phyloP scores from a whole-genome alignment of 2,797 vertebrate species.

The Ceryle rudis region DNA sequence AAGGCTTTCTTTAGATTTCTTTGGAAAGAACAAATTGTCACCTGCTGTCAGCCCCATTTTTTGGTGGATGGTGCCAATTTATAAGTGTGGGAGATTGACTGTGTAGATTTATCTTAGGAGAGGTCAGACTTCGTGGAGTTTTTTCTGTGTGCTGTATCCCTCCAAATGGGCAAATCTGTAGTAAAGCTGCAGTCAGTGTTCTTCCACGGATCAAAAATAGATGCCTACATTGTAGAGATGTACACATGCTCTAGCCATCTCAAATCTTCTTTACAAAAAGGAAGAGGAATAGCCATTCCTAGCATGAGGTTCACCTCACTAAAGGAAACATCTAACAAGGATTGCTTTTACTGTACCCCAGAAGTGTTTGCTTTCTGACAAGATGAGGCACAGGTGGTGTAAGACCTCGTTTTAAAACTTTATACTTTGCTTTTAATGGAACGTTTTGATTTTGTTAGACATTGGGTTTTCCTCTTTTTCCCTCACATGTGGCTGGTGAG shows the following conservation, averaged over 20 bases:
- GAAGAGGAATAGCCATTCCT: neutral
- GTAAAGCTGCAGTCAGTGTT: neutral
- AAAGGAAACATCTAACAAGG: neutral
- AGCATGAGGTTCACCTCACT: neutral
- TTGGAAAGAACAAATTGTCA: neutral
- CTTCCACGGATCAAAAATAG: neutral
- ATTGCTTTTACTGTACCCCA: neutral
- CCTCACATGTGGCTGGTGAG: neutral
- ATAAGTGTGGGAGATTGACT: neutral
- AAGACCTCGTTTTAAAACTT: neutral
- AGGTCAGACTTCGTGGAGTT: neutral
- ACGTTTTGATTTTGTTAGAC: neutral
- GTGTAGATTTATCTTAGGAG: neutral
- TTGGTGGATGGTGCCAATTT: neutral
- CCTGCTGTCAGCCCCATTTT: neutral
- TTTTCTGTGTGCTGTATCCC: neutral
- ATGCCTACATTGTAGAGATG: neutral
- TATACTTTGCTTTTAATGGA: neutral
- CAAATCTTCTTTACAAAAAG: neutral
- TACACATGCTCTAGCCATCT: neutral
- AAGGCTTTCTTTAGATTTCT: neutral
- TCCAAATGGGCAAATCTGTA: neutral
- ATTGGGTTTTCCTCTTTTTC: neutral
- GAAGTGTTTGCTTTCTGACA: neutral
- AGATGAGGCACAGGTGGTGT: neutral